Base-by-base conservation (phyloP, 2,797 vertebrate species). In the Margarornis squamiger region DNA sequence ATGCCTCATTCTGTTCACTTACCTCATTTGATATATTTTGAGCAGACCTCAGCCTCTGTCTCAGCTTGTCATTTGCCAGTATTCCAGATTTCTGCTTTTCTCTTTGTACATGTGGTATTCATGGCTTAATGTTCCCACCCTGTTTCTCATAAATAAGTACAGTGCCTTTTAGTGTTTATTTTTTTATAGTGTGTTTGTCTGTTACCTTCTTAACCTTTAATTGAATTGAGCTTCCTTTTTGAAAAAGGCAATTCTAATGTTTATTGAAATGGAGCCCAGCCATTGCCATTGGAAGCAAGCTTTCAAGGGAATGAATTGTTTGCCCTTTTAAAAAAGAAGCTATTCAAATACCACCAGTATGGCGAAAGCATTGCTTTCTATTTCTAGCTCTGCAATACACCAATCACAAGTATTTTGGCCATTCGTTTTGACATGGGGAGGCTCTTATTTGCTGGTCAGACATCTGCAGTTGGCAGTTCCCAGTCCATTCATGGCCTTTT, bases 191-290 rank as follows among this genome's bases (percentile, higher is more conserved):
- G 14, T 52, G 5, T 67, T 83, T 83, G 16, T 71, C 67, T 86
- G 3, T 73, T 91, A 61, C 45, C 12, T 78, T 72, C 43, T 96
- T 93, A 92, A 89, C 87, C 48, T 95, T 88, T 91, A 46, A 58
- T 34, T 72, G 32, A 91, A 49, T 21, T 38, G 16, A 88, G 11
- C 51, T 93, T 94, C 73, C 23, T n/a, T 58, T 84, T 93, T 66
- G 58, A 14, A 84, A 91, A 81, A 88, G 30, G 43, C 36, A 66
- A 13, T 85, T 92, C 39, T 88, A 65, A 66, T 76, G 81, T 63
- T 77, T 83, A 16, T 30, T 86, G 85, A 84, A 89, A 80, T 32
- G 48, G 26, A 87, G 71, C 46, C 38, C 39, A 30, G 70, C 57
- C 46, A n/a, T 15, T 88, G 77, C 71, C 8, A 26, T 78, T 91